Evolutionary conservation across 2,888 invertebrate genomes (phyloP).

Genomic region (Aspidiotus rigidus): DNA sequence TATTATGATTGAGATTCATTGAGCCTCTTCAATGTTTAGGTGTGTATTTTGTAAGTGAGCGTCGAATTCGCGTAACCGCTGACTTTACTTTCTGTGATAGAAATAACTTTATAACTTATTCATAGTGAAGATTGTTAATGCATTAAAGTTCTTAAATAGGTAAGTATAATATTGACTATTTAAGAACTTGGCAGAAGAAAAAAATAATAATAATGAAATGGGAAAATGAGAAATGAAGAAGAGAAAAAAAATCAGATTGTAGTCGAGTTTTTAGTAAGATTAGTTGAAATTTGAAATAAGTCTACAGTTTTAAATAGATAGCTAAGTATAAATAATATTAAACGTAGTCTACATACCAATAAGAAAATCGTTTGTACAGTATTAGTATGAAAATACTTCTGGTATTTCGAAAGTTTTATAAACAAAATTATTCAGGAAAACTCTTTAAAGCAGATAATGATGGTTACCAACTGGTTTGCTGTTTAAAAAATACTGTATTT

Average conservation of each 20-base stretch:
- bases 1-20: too few relatives aligned
- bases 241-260: too few relatives aligned
- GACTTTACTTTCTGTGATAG: slow-evolving; percentile 31
- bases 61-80: slow-evolving; percentile 6
- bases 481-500: not conserved
- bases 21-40: not conserved
- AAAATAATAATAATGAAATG: not conserved
- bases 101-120: slow-evolving; percentile 17
- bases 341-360: not conserved
- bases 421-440: slow-evolving; percentile 3
- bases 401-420: not conserved
- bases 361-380: not conserved
- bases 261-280: too few relatives aligned
- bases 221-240: too few relatives aligned
- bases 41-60: slow-evolving; percentile 7
- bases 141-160: not conserved
- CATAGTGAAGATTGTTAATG: slow-evolving; percentile 16
- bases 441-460: slow-evolving; percentile 5
- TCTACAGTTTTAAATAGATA: not conserved
- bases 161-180: not conserved
- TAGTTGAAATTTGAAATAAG: too few relatives aligned
- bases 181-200: not conserved
- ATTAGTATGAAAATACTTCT: not conserved
- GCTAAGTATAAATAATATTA: slow-evolving; percentile 2
- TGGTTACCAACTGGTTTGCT: slow-evolving; percentile 32